These are phyloP conservation scores for Aphodius sticticus DNA, from an alignment of 2,888 invertebrate genomes.

Conservation along the genomic window DNA sequence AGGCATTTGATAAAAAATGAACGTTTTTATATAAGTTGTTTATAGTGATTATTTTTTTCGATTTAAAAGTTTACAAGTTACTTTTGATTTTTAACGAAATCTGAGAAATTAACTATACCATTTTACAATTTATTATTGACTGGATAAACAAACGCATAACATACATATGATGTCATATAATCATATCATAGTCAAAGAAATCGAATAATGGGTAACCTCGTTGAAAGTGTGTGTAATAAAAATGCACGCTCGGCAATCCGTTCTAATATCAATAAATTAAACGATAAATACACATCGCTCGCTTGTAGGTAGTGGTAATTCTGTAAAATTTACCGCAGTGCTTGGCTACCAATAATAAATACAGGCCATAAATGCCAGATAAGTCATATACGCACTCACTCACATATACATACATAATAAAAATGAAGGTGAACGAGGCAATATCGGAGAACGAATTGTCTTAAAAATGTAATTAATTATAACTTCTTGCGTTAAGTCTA, in stretches of 20 bases:
- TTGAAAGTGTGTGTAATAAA: slow-evolving; percentile 8
- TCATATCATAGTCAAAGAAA: slow-evolving; percentile 18
- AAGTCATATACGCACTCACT: slow-evolving; percentile 17
- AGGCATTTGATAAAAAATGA: too few species aligned
- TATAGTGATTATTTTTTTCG: too few species aligned
- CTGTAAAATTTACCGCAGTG: slow-evolving; percentile 10
- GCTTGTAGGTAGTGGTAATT: not conserved
- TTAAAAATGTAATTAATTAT: slow-evolving; percentile 19
- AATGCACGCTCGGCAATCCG: slow-evolving; percentile 9
- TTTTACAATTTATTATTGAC: too few species aligned
- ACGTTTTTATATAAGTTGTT: too few species aligned
- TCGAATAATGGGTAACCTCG: slow-evolving; percentile 12
- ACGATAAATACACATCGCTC: slow-evolving; percentile 15
- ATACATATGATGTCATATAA: not conserved
- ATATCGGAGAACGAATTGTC: slow-evolving; percentile 19
- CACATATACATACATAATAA: slow-evolving; percentile 17
- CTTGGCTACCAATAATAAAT: slow-evolving; percentile 11
- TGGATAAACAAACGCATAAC: not conserved
- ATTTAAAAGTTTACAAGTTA: too few species aligned
- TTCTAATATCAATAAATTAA: slow-evolving; percentile 25
- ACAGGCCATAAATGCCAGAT: slow-evolving; percentile 20
- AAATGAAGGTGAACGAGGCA: slow-evolving; percentile 25
- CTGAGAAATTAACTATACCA: too few species aligned
- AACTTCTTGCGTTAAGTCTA: slow-evolving; percentile 15
- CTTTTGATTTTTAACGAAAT: too few species aligned